Evolutionary conservation across 2,888 invertebrate genomes (phyloP), one percentile per base, ranked within the genome.

Genomic region (Epirrhoe tristata): DNA sequence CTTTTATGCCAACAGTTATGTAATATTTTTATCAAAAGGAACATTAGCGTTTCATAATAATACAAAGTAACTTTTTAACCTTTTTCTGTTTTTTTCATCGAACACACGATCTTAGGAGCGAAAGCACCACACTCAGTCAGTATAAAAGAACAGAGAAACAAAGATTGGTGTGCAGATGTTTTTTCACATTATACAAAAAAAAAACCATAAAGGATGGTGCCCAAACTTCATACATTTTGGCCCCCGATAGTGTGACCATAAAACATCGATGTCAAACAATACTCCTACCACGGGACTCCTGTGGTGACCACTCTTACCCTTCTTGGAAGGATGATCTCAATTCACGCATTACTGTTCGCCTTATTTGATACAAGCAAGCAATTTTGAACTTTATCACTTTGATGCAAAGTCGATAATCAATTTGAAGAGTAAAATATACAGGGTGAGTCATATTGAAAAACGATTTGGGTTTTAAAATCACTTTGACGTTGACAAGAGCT

Each of bases 231-330:
- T 58, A 46, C 31, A 46, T 60, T 64, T 55, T 8, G 60, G 34
- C 32, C 39, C 63, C 32, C 36, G 8, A 55, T 79, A 76, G 84
- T 80, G 84, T 81, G 77, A 81, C 80, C 77, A 81, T 82, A 79
- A 83, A 82, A 76, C 77, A 76, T 75, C 72, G 69, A 74, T 74
- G 68, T 77, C 68, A 64, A 68, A 64, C 63, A 67, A 56, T 60
- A 67, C 67, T 63, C 76, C 77, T 76, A 79, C 80, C 82, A 78
- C 77, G 77, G 74, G 73, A 74, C 82, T 78, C 89, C 88, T 81
- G 88, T 81, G 76, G 85, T 80, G 88, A 74, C 81, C 79, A 79
- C 76, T 78, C 67, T 66, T 70, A 66, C 66, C 81, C 83, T 90
- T 90, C 90, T 81, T 32, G 74, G 89, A 89, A 89, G 74, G 78